A percentile compares a stretch with the other conserved stretches of the same genome.
phyloP scores from a whole-genome alignment of 2,113 vertebrate genomes.

The Triplophysa siluroides region DNA sequence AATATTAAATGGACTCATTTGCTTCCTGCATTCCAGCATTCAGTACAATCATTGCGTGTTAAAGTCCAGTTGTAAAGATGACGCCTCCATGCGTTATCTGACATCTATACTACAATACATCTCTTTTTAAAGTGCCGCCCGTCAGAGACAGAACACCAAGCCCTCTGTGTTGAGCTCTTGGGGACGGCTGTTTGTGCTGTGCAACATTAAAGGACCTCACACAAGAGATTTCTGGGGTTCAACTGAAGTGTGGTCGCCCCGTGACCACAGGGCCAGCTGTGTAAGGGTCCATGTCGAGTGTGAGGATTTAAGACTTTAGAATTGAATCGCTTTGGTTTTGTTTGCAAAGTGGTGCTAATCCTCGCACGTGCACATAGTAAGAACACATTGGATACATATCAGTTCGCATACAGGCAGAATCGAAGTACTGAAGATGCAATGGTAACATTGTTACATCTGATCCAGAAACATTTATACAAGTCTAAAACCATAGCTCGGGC shows the following conservation, averaged over 20 bases:
- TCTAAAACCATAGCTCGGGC: neutral
- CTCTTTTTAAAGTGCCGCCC: slow-evolving; percentile 29
- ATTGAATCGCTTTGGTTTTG: neutral
- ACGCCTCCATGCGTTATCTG: slow-evolving; percentile 17
- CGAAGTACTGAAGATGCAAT: too few relatives aligned
- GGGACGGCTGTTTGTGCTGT: slow-evolving; percentile 10
- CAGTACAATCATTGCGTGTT: slow-evolving; percentile 7
- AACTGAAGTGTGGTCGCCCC: neutral
- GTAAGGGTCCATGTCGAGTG: slow-evolving; percentile 2
- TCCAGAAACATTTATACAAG: neutral
- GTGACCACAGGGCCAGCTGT: slow-evolving; percentile 16
- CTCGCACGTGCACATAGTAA: neutral
- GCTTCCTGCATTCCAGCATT: neutral
- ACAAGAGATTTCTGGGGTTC: slow-evolving; percentile 11
- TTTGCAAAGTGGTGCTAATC: slow-evolving; percentile 5
- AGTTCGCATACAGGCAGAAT: neutral
- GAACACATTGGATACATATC: neutral
- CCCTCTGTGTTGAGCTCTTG: slow-evolving; percentile 20
- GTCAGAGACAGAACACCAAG: slow-evolving; percentile 38
- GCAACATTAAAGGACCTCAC: slow-evolving; percentile 45
- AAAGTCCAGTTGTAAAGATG: neutral
- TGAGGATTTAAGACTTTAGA: slow-evolving; percentile 2
- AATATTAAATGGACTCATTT: slow-evolving; percentile 4
- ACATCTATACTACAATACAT: slow-evolving; percentile 33
- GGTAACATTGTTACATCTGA: neutral